These are phyloP conservation scores for Camponotus pennsylvanicus DNA, from an alignment of 1,140 invertebrate genomes.

Conservation along the genomic window DNA sequence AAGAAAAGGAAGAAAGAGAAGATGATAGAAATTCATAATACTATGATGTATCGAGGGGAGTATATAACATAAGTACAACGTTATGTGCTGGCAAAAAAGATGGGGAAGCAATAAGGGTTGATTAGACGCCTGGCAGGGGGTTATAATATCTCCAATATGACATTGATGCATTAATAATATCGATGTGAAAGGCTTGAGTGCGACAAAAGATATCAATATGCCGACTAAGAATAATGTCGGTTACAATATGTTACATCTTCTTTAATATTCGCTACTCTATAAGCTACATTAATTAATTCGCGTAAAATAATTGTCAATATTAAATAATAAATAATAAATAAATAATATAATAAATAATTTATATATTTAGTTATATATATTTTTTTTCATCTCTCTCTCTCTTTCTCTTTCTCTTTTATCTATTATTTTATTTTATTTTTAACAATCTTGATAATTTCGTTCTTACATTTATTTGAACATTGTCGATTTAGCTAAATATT, in stretches of 20 bases:
- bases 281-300: not conserved
- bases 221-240: not conserved
- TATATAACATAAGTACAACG: not conserved
- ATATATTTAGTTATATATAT: too few species aligned
- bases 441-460: not conserved
- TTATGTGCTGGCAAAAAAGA: not conserved
- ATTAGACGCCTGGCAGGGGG: conserved; percentile 21
- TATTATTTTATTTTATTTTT: not conserved
- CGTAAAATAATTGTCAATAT: not conserved
- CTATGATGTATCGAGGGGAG: not conserved
- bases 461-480: not conserved
- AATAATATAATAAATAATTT: too few species aligned
- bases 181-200: conserved; percentile 3
- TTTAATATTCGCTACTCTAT: not conserved
- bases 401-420: not conserved
- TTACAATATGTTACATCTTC: not conserved
- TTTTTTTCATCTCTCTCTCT: too few species aligned
- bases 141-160: conserved; percentile 40
- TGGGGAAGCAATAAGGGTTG: conserved; percentile 35
- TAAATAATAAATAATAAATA: too few species aligned
- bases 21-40: conserved; percentile 51
- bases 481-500: not conserved
- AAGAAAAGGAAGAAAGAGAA: not conserved
- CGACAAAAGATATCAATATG: not conserved
- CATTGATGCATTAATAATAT: conserved; percentile 47